These are phyloP conservation scores for Ploceus nigricollis DNA, from an alignment of 2,113 vertebrate genomes.

Conservation along the genomic window DNA sequence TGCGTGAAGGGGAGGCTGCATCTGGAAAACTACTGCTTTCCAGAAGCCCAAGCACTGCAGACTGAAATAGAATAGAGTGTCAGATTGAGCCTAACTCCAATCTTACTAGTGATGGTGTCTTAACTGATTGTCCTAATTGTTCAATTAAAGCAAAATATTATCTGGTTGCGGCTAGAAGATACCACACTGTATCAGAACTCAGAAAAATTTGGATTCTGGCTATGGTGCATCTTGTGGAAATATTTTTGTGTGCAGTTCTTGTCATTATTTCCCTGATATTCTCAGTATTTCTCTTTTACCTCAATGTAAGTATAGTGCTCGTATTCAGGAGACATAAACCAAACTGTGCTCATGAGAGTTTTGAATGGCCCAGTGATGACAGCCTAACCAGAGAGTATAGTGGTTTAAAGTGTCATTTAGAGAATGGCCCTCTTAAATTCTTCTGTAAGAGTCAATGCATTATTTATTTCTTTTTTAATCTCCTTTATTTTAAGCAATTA, in stretches of 20 bases:
- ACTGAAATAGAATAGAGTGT: not conserved
- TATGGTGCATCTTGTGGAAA: not conserved
- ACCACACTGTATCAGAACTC: not conserved
- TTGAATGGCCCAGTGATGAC: not conserved
- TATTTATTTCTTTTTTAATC: not conserved
- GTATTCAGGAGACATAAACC: not conserved
- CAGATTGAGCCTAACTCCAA: not conserved
- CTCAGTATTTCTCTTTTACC: not conserved
- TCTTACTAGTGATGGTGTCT: not conserved
- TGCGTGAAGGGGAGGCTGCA: not conserved
- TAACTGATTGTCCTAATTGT: not conserved
- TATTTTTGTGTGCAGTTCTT: not conserved
- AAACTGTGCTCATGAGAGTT: not conserved
- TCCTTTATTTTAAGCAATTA: conserved; percentile 14
- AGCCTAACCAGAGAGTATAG: not conserved
- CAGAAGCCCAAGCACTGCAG: not conserved
- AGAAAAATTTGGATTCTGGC: not conserved
- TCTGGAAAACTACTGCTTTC: not conserved
- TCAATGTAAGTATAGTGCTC: not conserved
- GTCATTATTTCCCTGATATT: not conserved
- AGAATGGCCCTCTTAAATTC: not conserved
- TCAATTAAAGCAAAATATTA: not conserved
- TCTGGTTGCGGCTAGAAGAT: not conserved
- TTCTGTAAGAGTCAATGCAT: conserved; percentile 21
- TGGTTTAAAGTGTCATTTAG: not conserved